Conservation (phyloP, 2,888 invertebrate species). For the Acanthosepion pharaonis region DNA sequence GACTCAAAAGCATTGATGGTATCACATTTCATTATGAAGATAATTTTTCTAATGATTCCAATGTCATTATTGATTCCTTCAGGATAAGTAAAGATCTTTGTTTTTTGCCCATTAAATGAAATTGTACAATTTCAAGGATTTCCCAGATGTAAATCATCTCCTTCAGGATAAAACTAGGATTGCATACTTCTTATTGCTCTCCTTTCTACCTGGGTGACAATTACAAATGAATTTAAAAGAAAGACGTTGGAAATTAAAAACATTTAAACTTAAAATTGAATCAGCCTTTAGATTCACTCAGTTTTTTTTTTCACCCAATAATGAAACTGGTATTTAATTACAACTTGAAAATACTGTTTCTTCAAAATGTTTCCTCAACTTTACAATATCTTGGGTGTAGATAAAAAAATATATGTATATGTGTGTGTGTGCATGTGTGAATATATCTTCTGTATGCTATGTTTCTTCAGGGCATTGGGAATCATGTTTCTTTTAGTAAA, state of each 20-base stretch:
- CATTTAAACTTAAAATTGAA: background rate
- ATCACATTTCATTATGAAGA: background rate
- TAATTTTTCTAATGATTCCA: background rate
- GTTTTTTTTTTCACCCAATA: background rate
- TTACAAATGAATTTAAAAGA: background rate
- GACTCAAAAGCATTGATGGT: background rate
- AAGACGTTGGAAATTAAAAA: background rate
- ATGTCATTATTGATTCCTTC: slow-evolving; percentile 1
- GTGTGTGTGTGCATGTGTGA: no score
- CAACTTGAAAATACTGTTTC: background rate
- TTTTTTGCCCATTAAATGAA: background rate
- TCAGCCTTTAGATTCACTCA: background rate
- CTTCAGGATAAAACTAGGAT: background rate
- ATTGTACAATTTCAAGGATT: background rate
- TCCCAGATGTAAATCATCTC: background rate
- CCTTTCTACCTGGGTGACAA: background rate
- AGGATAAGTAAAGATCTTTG: background rate
- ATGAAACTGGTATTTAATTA: background rate
- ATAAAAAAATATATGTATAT: no score
- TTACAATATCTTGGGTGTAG: no score
- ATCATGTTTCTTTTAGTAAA: no score
- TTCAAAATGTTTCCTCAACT: no score
- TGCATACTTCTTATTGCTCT: background rate
- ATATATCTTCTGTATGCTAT: no score
- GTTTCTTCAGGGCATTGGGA: no score